phyloP scores from a whole-genome alignment of 2,888 invertebrate species.

The Stratiomys singularior region DNA sequence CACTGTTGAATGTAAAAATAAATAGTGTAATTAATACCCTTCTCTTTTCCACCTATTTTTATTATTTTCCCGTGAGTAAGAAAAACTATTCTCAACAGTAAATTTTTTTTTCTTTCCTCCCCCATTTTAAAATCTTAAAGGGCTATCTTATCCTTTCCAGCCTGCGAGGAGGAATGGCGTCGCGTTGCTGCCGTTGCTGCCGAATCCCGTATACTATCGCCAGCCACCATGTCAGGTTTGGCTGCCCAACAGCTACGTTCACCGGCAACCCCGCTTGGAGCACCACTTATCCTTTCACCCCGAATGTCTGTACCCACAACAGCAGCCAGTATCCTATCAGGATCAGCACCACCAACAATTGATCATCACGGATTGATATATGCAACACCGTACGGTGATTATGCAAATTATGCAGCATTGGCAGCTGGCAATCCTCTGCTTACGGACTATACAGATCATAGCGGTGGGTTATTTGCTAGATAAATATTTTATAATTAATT shows the following conservation, averaged over 20 bases:
- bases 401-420: conserved; percentile 89
- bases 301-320: conserved; percentile 86
- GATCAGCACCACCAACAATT: conserved; percentile 73
- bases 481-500: conserved; percentile 45
- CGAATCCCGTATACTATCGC: conserved; percentile 79
- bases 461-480: conserved; percentile 91
- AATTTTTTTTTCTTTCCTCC: conserved; percentile 34
- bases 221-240: conserved; percentile 70
- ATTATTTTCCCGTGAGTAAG: conserved; percentile 2
- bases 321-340: conserved; percentile 70
- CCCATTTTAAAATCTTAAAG: conserved; percentile 33
- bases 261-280: conserved; percentile 81
- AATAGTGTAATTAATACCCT: too few species aligned
- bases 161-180: conserved; percentile 88
- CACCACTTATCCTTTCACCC: conserved; percentile 92
- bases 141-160: conserved; percentile 64
- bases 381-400: conserved; percentile 82
- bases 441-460: conserved; percentile 90
- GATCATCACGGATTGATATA: conserved; percentile 85
- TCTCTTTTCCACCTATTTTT: background rate
- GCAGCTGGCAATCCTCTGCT: conserved; percentile 81
- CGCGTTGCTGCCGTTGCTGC: conserved; percentile 83
- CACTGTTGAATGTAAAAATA: too few species aligned
- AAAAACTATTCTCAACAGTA: background rate
- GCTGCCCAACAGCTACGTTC: conserved; percentile 72